Percentiles rank a stretch among this genome's conserved stretches.
Evolutionary conservation across 2,888 invertebrate species (phyloP).

Genomic region (Hetaerina titia): DNA sequence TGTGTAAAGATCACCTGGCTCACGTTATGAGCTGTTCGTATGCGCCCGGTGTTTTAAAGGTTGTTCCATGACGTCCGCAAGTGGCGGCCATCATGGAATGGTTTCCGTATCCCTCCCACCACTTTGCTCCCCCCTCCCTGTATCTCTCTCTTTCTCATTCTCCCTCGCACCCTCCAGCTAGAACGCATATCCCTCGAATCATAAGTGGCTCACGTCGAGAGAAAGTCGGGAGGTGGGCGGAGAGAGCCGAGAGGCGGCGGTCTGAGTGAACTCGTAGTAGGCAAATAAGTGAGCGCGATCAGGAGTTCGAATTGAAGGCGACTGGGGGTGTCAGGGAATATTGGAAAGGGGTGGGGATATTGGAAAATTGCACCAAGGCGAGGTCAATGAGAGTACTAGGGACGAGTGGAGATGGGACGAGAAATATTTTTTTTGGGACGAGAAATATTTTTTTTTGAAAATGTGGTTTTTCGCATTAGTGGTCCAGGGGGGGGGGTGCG

Average conservation of each 20-base stretch:
- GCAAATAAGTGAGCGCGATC: not conserved
- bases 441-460: not conserved
- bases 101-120: not conserved
- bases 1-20: conserved; percentile 1
- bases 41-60: not conserved
- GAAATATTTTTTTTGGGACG: not conserved
- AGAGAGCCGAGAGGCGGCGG: not conserved
- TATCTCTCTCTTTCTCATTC: not conserved
- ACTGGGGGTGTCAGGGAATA: not conserved
- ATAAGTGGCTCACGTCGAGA: conserved; percentile 17
- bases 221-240: not conserved
- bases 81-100: not conserved
- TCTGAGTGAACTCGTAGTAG: not conserved
- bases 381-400: not conserved
- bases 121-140: not conserved
- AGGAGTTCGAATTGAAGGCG: not conserved
- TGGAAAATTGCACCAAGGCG: no score
- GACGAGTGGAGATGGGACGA: not conserved
- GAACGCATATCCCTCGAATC: conserved; percentile 3
- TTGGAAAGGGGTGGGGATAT: no score
- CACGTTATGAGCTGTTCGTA: conserved; percentile 27
- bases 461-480: no score
- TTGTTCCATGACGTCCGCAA: not conserved
- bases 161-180: not conserved
- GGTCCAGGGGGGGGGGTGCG: no score